Evolutionary conservation across 2,113 vertebrate species (phyloP), one percentile per base, ranked within the genome.

Genomic region (Laticauda laticaudata): DNA sequence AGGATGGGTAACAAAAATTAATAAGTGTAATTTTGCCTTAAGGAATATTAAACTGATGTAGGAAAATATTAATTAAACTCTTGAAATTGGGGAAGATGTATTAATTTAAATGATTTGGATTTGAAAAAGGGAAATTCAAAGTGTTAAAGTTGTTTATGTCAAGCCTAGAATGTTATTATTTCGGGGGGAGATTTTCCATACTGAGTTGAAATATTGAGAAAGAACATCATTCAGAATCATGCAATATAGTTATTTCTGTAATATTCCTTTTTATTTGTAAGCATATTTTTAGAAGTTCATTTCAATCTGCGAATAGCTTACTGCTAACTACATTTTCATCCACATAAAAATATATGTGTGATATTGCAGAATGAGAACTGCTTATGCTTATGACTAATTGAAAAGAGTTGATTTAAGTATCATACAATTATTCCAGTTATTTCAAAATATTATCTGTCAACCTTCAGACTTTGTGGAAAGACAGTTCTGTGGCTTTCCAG

Each of bases 91-190:
- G 26, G 81, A 92, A 96, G 91, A 94, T 91, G 69, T 92, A 96
- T 95, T 97, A 96, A 96, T 95, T 95, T 91, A 96, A 96, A 94
- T 96, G 0, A 96, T 94, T 97, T 96, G 81, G 51, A 95, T 95
- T 93, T 95, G 93, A 87, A 34, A 23, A 88, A 94, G n/a, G 92
- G 90, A 95, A 96, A 85, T 10, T 10, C 54, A 75, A 91, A 91
- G 75, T 93, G 88, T 94, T 75, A 56, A 39, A 64, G 43, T 26
- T 91, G 85, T n/a, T 95, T 94, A 81, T 91, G 81, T 64, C 90
- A 92, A 95, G 54, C 75, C 11, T 15, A 48, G 69, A 24, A 95
- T 90, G 91, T 75, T 48, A 18, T 7, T 59, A 85, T 91, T 94
- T 95, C 29, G 75, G 24, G 1, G 2, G 57, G 8, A 9, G 2